These are phyloP conservation scores for Gymnobelideus leadbeateri DNA, from an alignment of 2,113 vertebrate species.

Conservation along the genomic window DNA sequence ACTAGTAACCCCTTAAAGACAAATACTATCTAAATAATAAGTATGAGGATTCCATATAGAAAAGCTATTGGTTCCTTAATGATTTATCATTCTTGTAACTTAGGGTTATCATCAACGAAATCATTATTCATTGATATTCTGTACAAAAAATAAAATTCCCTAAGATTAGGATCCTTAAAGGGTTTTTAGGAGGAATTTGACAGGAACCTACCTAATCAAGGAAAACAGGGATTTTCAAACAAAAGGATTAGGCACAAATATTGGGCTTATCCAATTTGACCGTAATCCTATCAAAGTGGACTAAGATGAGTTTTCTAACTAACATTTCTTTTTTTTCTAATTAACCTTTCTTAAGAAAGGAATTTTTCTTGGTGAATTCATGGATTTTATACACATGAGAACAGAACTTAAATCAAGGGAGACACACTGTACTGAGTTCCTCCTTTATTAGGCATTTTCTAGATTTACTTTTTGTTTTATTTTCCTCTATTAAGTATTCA, in stretches of 20 bases:
- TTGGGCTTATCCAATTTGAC: slow-evolving; percentile 36
- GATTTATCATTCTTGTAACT: not conserved
- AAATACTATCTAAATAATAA: not conserved
- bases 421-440: not conserved
- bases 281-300: slow-evolving; percentile 14
- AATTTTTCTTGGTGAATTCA: slow-evolving; percentile 45
- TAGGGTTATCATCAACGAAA: not conserved
- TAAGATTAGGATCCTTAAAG: not conserved
- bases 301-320: slow-evolving; percentile 39
- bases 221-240: not conserved
- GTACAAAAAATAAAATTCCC: not conserved
- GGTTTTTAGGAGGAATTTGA: not conserved
- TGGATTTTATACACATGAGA: slow-evolving; percentile 15
- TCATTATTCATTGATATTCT: not conserved
- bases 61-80: not conserved
- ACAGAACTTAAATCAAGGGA: not conserved
- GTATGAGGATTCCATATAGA: not conserved
- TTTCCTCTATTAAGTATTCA: slow-evolving; percentile 47
- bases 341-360: slow-evolving; percentile 18
- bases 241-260: not conserved
- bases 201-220: not conserved
- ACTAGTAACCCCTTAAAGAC: not conserved
- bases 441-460: not conserved
- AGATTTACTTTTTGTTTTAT: not conserved
- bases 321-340: slow-evolving; percentile 23